Percentiles rank a stretch among this genome's conserved stretches.
phyloP scores from a whole-genome alignment of 2,113 vertebrate genomes.

The Hepsetus odoe region DNA sequence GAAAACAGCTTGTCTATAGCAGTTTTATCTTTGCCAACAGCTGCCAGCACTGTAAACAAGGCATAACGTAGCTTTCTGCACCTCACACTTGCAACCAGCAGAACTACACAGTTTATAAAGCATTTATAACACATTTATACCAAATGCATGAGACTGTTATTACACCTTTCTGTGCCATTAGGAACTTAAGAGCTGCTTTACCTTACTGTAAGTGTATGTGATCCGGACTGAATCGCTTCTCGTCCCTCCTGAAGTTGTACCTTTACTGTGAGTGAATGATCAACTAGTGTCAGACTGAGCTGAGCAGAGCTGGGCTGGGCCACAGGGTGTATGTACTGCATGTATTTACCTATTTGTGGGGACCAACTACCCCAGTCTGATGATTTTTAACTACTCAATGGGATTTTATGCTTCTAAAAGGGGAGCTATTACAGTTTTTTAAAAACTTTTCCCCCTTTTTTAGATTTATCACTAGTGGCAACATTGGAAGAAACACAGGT shows the following conservation, averaged over 20 bases:
- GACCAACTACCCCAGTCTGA: background rate
- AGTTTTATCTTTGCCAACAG: too few relatives aligned
- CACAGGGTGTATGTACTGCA: background rate
- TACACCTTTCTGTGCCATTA: too few relatives aligned
- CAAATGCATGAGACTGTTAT: too few relatives aligned
- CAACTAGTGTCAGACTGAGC: slow-evolving; percentile 17
- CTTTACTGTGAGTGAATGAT: slow-evolving; percentile 38
- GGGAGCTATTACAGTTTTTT: too few relatives aligned
- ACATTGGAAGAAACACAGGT: too few relatives aligned
- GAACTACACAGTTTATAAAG: too few relatives aligned
- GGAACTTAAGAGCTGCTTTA: background rate
- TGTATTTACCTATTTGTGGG: background rate
- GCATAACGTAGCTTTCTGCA: background rate
- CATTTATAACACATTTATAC: too few relatives aligned
- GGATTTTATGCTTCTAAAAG: too few relatives aligned
- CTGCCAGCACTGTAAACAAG: slow-evolving; percentile 2
- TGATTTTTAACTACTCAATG: background rate
- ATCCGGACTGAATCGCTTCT: background rate
- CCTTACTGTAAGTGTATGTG: background rate
- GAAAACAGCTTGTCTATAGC: too few relatives aligned
- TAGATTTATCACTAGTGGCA: too few relatives aligned
- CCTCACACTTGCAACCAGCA: too few relatives aligned
- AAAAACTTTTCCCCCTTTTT: too few relatives aligned
- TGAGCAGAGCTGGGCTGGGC: background rate
- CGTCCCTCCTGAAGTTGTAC: background rate